Base-by-base conservation (phyloP, 2,888 invertebrate genomes). In the Andrena hattorfiana region DNA sequence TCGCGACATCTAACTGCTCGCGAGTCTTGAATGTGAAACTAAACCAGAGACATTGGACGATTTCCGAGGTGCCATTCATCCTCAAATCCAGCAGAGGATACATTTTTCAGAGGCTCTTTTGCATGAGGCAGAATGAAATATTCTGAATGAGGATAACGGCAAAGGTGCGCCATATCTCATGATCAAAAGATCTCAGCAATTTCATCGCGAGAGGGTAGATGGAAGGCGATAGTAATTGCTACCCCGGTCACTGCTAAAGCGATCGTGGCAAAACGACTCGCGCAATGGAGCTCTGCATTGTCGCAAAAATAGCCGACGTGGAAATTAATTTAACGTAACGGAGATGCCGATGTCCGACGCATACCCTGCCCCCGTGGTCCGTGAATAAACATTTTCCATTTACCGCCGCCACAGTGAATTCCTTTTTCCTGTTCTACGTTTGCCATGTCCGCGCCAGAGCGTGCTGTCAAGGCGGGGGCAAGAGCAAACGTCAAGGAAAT, bases 91-190 rank as follows among this genome's bases (percentile, higher is more conserved):
- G 30, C 60, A 71, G 60, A 26, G 64, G 66, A 77, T 71, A 67
- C 62, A 77, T 80, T 76, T 68, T 35, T 30, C 26, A 80, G 71
- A 71, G 80, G 62, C 60, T 60, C 77, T 77, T 77, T 71, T 23
- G 48, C 49, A 16, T 1, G 10, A 20, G 49, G 23, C 23, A 10
- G 5, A 32, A 26, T 51, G 63, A 74, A 66, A 70, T 62, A 67
- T 62, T 16, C 62, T 35, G 6, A 23, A 30, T 54, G 26, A 30
- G 23, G 32, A 10, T 4, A 49, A 49, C 66, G 42, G 70, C 64
- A 63, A 70, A 62, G 51, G 35, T 30, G 8, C 32, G 30, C 30
- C 32, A 28, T 66, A 63, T 81, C 62, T 67, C 54, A 48, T 26
- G 10, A n/a, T 20, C 30, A 54, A 62, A 13, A 42, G n/a, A 30